Evolutionary conservation across 35 echinoderm and acorn worm species (phyloP), one percentile per base, ranked within the genome.

Genomic region (Chiridota heheva): DNA sequence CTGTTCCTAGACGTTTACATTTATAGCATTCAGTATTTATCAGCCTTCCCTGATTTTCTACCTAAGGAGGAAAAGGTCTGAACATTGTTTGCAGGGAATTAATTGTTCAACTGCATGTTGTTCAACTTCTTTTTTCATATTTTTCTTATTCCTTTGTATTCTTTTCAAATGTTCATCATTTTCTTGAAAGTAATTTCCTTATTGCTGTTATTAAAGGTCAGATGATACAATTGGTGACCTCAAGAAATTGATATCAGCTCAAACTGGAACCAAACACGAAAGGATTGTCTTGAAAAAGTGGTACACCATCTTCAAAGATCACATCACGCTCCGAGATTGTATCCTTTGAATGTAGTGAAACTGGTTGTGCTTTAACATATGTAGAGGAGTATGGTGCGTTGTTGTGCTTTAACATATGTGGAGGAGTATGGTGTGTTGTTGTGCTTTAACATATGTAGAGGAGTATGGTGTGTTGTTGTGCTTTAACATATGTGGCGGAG

Each of bases 201-300:
- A n/a, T n/a, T n/a, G n/a, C n/a, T n/a, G n/a, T n/a, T n/a, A n/a
- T n/a, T n/a, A 0, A 44, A 98, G 95, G 30, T 34, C n/a, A 26
- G 37, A 47, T 1, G 95, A 98, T 59, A 98, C 95, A 60, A 89
- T 98, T 44, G 89, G 85, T 53, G 85, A 91, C 44, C 58, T 98
- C 35, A 98, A 98, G 86, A 91, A 91, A 67, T 74, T 98, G 22
- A 85, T 98, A 26, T 63, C 95, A 62, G 95, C 95, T 46, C 95
- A 98, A 67, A 98, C 95, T 1, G 95, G 95, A 29, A 98, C 89
- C 28, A 98, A 88, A 78, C 51, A 47, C 24, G 89, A 98, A 5
- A 91, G 85, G 56, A 91, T 98, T 20, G 82, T 98, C 46, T 76
- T 98, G 70, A 98, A 98, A 77, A 98, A 98, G 68, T 98, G 95